These are phyloP conservation scores for Cheilosia urbana DNA, from an alignment of 2,888 invertebrate genomes.

Conservation along the genomic window DNA sequence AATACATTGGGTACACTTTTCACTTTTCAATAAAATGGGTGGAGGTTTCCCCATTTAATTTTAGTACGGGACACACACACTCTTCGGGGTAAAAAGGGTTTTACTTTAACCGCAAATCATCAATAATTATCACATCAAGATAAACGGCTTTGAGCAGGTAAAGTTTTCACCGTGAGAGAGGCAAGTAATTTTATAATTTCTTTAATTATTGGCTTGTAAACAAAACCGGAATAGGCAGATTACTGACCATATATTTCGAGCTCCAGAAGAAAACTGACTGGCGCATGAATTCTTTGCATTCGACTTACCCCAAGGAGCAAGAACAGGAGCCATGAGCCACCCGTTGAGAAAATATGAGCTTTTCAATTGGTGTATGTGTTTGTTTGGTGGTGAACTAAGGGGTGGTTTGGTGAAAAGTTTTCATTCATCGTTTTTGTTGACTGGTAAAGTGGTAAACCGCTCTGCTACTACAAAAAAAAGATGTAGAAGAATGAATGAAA, in stretches of 20 bases:
- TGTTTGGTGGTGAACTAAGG: background rate
- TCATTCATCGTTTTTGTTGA: slow-evolving; percentile 34
- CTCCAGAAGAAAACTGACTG: slow-evolving; percentile 61
- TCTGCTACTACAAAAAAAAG: background rate
- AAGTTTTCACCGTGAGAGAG: background rate
- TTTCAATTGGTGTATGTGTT: background rate
- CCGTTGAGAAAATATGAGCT: slow-evolving; percentile 34
- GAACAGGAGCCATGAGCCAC: slow-evolving; percentile 19
- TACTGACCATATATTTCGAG: slow-evolving; percentile 30
- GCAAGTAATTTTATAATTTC: slow-evolving; percentile 14
- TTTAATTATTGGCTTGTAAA: slow-evolving; percentile 52
- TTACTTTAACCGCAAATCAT: slow-evolving; percentile 2
- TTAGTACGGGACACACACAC: slow-evolving; percentile 9
- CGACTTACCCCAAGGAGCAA: slow-evolving; percentile 30
- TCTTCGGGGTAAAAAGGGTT: background rate
- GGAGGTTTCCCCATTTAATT: slow-evolving; percentile 28
- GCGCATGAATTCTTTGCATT: slow-evolving; percentile 50
- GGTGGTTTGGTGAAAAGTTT: slow-evolving; percentile 40
- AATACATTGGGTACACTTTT: slow-evolving; percentile 27
- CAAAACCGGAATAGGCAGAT: slow-evolving; percentile 32
- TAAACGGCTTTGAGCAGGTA: background rate
- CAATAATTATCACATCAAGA: slow-evolving; percentile 5
- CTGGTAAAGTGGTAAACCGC: background rate
- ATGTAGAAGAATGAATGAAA: slow-evolving; percentile 24
- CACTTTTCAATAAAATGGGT: slow-evolving; percentile 43